These are phyloP conservation scores for Arvicola amphibius DNA, from an alignment of 2,797 vertebrate species.

Conservation along the genomic window DNA sequence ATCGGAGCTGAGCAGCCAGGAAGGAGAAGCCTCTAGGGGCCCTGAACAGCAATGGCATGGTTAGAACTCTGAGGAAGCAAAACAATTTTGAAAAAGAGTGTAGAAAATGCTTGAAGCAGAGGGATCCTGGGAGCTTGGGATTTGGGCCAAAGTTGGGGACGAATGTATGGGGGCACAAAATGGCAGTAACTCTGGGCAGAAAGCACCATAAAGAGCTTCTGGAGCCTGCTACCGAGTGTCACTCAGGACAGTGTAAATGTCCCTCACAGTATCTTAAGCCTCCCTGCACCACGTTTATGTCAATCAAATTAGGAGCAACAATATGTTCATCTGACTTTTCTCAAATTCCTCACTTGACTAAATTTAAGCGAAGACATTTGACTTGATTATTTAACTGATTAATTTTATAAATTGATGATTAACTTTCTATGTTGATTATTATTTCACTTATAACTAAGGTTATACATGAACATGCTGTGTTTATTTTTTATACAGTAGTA, in stretches of 20 bases:
- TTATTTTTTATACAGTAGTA: conserved; percentile 36
- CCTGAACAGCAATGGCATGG: conserved; percentile 22
- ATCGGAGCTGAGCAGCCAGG: not conserved
- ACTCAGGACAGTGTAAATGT: not conserved
- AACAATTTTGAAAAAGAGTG: conserved; percentile 57
- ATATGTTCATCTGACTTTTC: conserved; percentile 8
- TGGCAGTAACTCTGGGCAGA: not conserved
- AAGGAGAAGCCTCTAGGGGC: not conserved
- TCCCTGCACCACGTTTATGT: not conserved
- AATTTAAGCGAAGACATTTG: not conserved
- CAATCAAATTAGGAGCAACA: conserved; percentile 3
- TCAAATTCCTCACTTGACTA: not conserved
- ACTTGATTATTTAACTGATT: not conserved
- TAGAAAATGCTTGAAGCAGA: conserved; percentile 55
- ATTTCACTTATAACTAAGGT: not conserved
- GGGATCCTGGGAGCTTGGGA: conserved; percentile 54
- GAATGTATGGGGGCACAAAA: not conserved
- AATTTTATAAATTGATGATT: not conserved
- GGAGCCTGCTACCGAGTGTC: conserved; percentile 26
- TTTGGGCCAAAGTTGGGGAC: not conserved
- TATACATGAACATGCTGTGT: not conserved
- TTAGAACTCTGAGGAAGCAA: conserved; percentile 31
- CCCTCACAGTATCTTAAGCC: not conserved
- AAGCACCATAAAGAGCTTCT: conserved; percentile 26
- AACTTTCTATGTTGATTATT: not conserved